Evolutionary conservation across 2,888 invertebrate species (phyloP), one percentile per base, ranked within the genome.

Genomic region (Dolichomitus sp.): DNA sequence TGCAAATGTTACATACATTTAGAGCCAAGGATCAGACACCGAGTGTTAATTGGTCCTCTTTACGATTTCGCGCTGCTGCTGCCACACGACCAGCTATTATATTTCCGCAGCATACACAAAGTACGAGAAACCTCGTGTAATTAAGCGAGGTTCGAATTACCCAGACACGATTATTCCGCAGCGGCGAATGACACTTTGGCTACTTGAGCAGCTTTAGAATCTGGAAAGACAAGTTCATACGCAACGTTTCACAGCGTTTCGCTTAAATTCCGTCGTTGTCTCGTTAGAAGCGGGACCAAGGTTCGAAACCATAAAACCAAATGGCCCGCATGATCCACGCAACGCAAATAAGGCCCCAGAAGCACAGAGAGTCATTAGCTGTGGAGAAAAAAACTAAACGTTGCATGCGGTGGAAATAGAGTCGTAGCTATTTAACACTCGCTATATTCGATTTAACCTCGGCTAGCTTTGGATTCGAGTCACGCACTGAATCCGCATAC

Each of bases 101-200:
- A 66, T 73, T 66, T 57, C 50, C 69, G n/a, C 40, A 42, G 52
- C 19, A 27, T 48, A 30, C 79, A 68, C 76, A 40, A 50, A 68
- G 68, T 68, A 37, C 17, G 48, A 27, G 68, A 57, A 4, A 19
- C 37, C 57, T 19, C 57, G 70, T 52, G 75, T 83, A 83, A 83
- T 83, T 83, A 83, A 76, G 65, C 11, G 57, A 74, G 63, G 54
- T 57, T 70, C 78, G 78, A 82, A 82, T 79, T 79, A 82, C 82
- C 61, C 48, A 19, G 65, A 37, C 72, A 6, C 12, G 50, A 66
- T 72, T 76, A 50, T 45, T 30, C 27, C n/a, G 27, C 23, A 7
- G 27, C 37, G 4, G 68, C 37, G 9, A 73, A 54, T 63, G 81
- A 81, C 63, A 73, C 42, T 77, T 45, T 77, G 37, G 77, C 61